Conservation (phyloP, 2,113 vertebrate species). For the Ascaphus truei region DNA sequence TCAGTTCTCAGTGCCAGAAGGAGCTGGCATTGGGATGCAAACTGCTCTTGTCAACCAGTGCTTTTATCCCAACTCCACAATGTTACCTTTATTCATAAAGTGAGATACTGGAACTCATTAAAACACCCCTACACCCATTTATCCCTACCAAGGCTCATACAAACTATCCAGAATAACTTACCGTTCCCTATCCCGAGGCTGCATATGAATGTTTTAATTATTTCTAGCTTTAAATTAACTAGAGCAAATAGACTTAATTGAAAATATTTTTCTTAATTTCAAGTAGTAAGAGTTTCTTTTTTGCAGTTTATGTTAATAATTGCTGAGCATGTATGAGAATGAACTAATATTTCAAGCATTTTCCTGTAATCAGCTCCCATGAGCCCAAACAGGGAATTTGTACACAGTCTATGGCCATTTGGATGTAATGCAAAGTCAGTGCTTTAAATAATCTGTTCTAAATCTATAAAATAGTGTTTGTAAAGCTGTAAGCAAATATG, state of each 20-base stretch:
- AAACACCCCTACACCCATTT: background rate
- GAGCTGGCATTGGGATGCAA: background rate
- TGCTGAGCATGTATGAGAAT: conserved; percentile 51
- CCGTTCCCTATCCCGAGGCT: background rate
- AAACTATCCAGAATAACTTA: background rate
- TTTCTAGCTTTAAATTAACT: conserved; percentile 36
- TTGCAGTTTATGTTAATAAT: conserved; percentile 45
- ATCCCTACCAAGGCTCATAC: background rate
- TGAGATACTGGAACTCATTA: background rate
- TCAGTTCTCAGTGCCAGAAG: conserved; percentile 7
- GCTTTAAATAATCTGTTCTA: background rate
- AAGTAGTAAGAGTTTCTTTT: conserved; percentile 32
- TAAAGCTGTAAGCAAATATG: conserved; percentile 27
- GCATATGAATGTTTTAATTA: background rate
- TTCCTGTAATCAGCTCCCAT: conserved; percentile 54
- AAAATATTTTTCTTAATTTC: conserved; percentile 51
- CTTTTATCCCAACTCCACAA: background rate
- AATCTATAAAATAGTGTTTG: conserved; percentile 19
- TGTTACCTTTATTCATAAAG: too few species aligned
- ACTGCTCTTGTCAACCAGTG: background rate
- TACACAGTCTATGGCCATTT: conserved; percentile 35
- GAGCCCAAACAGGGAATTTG: conserved; percentile 46
- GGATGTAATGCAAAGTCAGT: conserved; percentile 3
- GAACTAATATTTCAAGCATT: conserved; percentile 54
- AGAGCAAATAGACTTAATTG: conserved; percentile 43